Percentiles rank a stretch among this genome's conserved stretches.
phyloP scores from a whole-genome alignment of 2,888 invertebrate genomes.

The Leistus spinibarbis region DNA sequence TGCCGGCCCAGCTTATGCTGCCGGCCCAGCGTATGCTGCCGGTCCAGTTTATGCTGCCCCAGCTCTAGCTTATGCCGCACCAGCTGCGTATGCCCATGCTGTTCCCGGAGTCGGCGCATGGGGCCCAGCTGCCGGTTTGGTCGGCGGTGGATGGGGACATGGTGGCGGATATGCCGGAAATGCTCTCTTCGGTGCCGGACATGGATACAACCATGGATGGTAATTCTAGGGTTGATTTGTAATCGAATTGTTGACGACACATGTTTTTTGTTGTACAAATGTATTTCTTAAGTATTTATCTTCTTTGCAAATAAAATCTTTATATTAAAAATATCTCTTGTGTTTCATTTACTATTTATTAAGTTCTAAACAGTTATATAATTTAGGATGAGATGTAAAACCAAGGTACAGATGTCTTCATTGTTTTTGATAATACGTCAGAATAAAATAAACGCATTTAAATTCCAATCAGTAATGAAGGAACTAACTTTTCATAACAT shows the following conservation, averaged over 20 bases:
- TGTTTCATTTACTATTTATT: not conserved
- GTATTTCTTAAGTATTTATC: not conserved
- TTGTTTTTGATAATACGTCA: too few species aligned
- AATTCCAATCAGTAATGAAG: too few species aligned
- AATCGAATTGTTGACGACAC: not conserved
- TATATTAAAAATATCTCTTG: not conserved
- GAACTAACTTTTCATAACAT: too few species aligned
- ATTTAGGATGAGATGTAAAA: too few species aligned
- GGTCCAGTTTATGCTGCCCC: not conserved
- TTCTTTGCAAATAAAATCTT: not conserved
- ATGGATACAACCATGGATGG: constrained; percentile 17
- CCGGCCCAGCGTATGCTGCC: constrained; percentile 3
- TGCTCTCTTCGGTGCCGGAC: constrained; percentile 8
- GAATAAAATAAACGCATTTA: too few species aligned
- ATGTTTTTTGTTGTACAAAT: not conserved
- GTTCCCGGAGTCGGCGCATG: constrained; percentile 5
- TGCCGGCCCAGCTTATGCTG: constrained; percentile 15
- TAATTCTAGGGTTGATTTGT: not conserved
- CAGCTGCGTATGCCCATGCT: not conserved
- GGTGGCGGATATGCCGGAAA: constrained; percentile 13
- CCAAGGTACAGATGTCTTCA: too few species aligned
- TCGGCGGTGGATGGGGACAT: constrained; percentile 5
- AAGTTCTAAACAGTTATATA: too few species aligned
- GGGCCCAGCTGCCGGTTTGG: not conserved
- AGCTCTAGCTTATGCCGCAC: not conserved